These are phyloP conservation scores for Amiota minor DNA, from an alignment of 2,888 invertebrate species.

Conservation along the genomic window DNA sequence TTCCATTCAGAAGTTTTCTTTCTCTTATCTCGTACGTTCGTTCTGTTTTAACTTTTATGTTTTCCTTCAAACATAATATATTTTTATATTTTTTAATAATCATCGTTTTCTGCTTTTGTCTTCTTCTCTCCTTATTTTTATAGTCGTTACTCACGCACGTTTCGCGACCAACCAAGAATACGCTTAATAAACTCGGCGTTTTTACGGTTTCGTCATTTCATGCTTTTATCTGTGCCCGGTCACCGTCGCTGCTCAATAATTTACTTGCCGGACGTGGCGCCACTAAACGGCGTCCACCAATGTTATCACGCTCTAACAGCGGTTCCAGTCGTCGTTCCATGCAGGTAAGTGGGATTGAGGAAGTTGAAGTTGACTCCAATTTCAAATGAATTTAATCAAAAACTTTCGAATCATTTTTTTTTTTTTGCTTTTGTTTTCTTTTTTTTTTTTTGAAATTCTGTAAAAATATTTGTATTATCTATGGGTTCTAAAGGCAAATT, in stretches of 20 bases:
- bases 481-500: too few species aligned
- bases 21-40: background rate
- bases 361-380: too few species aligned
- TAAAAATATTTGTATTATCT: too few species aligned
- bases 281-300: constrained; percentile 91
- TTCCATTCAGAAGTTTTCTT: background rate
- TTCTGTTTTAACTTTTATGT: background rate
- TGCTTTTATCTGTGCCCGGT: constrained; percentile 96
- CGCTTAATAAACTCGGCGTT: constrained; percentile 94
- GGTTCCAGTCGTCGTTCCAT: constrained; percentile 90
- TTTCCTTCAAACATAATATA: background rate
- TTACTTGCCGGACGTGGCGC: constrained; percentile 91
- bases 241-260: constrained; percentile 93
- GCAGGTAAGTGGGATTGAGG: constrained; percentile 77
- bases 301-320: constrained; percentile 90
- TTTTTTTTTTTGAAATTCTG: too few species aligned
- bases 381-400: too few species aligned
- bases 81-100: constrained; percentile 8
- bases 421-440: too few species aligned
- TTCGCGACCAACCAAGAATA: constrained; percentile 94
- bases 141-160: constrained; percentile 96
- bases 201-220: constrained; percentile 99
- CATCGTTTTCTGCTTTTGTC: background rate
- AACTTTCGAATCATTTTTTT: too few species aligned
- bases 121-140: constrained; percentile 58